Evolutionary conservation across 2,888 invertebrate species (phyloP), one percentile per base, ranked within the genome.

Genomic region (Apotomis betuletana): DNA sequence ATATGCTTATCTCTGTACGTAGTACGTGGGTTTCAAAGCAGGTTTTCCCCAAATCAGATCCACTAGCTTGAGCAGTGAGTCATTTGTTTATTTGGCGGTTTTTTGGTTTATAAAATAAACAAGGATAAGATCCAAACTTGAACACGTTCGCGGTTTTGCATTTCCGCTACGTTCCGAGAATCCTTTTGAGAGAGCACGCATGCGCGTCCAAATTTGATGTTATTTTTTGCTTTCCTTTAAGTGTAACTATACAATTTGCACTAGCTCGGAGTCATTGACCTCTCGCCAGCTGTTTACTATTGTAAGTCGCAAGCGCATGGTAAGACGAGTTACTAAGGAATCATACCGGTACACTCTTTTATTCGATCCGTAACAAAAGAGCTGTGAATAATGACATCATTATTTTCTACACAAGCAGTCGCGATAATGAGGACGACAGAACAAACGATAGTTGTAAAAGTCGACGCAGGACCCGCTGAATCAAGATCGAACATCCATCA

Each of bases 171-270:
- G 79, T 89, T 88, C 88, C 77, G 76, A 85, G 88, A 87, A 87
- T 81, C 10, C 74, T 77, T 74, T 70, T 76, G 76, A 78, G 76
- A 72, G 76, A 80, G 79, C 83, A 83, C 81, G 83, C 85, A 84
- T 81, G 80, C 80, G 83, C 80, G 80, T 81, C 82, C 83, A 86
- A 85, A 85, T 87, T 85, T 84, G 80, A 83, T 83, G 82, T 62
- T 63, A 63, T 88, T 91, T 88, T 91, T 90, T 89, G 87, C 88
- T 85, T 85, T 86, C 85, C 82, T 80, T 85, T 81, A 87, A 87
- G 87, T 91, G 87, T 91, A 86, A 87, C 87, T 88, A 85, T 88
- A 90, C 89, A 92, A 90, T 92, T 92, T 90, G 92, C 92, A 90
- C 89, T 88, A 89, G 86, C 85, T 78, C 80, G 82, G 84, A 84